Conservation (phyloP, 2,888 invertebrate species). For the Patella caerulea region DNA sequence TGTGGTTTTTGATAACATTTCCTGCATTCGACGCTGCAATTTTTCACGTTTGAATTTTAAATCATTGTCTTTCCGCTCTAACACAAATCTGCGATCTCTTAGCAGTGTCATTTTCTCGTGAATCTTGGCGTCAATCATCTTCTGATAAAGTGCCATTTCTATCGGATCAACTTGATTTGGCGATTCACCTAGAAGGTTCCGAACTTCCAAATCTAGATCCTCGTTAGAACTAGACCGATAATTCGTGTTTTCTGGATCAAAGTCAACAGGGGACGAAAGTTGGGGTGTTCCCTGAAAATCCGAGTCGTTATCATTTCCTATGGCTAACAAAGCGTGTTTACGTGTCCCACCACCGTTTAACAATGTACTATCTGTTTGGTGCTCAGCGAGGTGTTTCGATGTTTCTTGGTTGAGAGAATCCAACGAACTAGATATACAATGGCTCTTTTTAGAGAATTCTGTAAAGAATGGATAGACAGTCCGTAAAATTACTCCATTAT, state of each 20-base stretch:
- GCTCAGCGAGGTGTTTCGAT: neutral
- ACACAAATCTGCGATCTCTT: neutral
- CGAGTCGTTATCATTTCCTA: neutral
- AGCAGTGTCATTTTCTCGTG: neutral
- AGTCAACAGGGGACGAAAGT: slow-evolving; percentile 1
- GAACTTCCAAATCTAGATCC: slow-evolving; percentile 7
- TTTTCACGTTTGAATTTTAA: slow-evolving; percentile 2
- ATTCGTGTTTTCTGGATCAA: neutral
- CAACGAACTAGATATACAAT: neutral
- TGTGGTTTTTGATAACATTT: neutral
- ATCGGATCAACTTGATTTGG: neutral
- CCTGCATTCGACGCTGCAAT: neutral
- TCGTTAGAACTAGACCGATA: neutral
- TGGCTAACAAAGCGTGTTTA: neutral
- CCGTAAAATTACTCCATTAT: neutral
- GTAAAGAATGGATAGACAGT: neutral
- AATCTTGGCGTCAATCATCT: neutral
- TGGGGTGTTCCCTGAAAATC: neutral
- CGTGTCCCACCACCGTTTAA: neutral
- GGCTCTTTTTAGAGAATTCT: neutral
- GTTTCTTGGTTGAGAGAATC: neutral
- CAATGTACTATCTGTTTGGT: neutral
- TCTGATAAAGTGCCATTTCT: slow-evolving; percentile 4
- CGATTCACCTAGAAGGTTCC: neutral
- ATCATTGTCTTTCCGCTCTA: neutral